Percentiles rank a stretch among this genome's conserved stretches.
Evolutionary conservation across 2,113 vertebrate genomes (phyloP).

Genomic region (Otis tarda): DNA sequence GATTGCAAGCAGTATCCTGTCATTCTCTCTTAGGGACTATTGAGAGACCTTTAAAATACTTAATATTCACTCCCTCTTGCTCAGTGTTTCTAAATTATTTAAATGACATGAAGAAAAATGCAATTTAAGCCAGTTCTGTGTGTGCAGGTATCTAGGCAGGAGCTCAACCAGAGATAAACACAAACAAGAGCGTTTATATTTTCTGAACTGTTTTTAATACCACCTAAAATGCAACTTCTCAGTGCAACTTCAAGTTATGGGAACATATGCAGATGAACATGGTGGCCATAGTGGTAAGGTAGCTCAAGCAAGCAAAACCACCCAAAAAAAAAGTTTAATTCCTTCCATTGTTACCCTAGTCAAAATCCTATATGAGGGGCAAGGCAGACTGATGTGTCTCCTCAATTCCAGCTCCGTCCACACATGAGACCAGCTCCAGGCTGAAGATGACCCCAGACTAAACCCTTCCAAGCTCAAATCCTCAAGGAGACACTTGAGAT

Average conservation of each 20-base stretch:
- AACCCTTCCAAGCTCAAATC: background rate
- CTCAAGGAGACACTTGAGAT: background rate
- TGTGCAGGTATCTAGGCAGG: background rate
- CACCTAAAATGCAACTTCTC: background rate
- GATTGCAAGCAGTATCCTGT: background rate
- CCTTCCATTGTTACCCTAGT: background rate
- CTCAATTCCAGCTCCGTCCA: background rate
- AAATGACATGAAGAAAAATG: background rate
- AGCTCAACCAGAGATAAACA: background rate
- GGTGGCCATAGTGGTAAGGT: background rate
- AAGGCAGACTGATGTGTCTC: background rate
- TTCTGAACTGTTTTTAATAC: background rate
- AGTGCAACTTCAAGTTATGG: background rate
- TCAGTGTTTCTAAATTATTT: conserved; percentile 10
- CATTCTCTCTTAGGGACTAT: background rate
- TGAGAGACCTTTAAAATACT: conserved; percentile 2
- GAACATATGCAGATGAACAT: background rate
- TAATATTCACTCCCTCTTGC: background rate
- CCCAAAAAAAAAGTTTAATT: background rate
- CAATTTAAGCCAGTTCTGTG: background rate
- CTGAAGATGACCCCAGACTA: background rate
- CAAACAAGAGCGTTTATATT: background rate
- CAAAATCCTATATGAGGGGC: background rate
- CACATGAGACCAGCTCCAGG: accelerated
- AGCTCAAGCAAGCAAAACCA: background rate